Evolutionary conservation across 2,113 vertebrate species (phyloP).

Genomic region (Dromas ardeola): DNA sequence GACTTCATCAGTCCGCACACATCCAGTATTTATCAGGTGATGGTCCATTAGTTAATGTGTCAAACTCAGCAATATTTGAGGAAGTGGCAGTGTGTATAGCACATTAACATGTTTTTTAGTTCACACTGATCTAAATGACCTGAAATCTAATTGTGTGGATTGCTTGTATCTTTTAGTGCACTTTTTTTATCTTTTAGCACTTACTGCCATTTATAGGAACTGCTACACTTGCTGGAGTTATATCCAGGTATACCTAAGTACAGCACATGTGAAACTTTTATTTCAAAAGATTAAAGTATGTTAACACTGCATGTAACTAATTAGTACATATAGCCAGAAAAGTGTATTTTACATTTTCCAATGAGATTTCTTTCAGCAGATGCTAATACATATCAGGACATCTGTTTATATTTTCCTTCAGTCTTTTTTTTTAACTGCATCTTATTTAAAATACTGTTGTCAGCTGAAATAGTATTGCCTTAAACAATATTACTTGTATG

Average conservation of each 20-base stretch:
- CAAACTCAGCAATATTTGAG: conserved; percentile 36
- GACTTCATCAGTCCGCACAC: neutral
- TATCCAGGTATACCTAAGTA: neutral
- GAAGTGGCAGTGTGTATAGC: neutral
- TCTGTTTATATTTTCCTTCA: conserved; percentile 62
- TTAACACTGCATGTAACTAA: conserved; percentile 10
- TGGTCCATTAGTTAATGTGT: conserved; percentile 37
- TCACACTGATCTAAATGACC: conserved; percentile 32
- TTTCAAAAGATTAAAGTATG: conserved; percentile 12
- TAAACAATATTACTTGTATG: conserved; percentile 63
- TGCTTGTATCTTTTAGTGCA: conserved; percentile 21
- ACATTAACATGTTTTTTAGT: conserved; percentile 36
- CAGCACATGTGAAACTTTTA: neutral
- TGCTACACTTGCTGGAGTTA: neutral
- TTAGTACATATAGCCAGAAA: conserved; percentile 9
- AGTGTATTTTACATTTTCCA: conserved; percentile 36
- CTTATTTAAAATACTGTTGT: conserved; percentile 66
- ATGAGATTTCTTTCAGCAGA: conserved; percentile 48
- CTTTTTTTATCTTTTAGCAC: conserved; percentile 31
- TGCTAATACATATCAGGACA: conserved; percentile 66
- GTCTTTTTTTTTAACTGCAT: conserved; percentile 21
- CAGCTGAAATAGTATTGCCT: conserved; percentile 69
- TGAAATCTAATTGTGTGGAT: conserved; percentile 34
- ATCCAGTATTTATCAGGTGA: neutral
- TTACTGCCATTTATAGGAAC: neutral